Base-by-base conservation (phyloP, 2,797 vertebrate species). In the Salarias fasciatus region DNA sequence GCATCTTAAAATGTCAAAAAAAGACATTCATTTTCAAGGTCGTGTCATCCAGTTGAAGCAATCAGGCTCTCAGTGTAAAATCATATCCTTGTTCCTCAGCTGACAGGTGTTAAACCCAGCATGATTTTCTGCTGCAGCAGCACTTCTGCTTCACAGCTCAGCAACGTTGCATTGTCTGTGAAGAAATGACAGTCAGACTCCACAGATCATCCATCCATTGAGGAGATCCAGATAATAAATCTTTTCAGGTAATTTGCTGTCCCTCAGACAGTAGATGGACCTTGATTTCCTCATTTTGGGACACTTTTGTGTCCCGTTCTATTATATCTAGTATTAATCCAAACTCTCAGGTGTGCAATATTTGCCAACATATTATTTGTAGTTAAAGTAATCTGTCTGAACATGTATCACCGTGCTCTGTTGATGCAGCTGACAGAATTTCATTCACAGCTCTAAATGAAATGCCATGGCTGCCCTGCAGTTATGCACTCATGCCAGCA, bases 361-460 rank as follows among this genome's bases (percentile, higher is more conserved):
- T 28, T 50, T 56, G 33, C 11, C 30, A 5, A 28, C 14, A 28
- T 50, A 28, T 60, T 53, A 54, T 67, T 79, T 68, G 51, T 29
- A 37, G 51, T 53, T 59, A 6, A 68, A 8, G 18, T 51, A 45
- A 52, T 71, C 18, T 46, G 31, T 57, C 37, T 71, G 18, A 49
- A 46, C 50, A 56, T 69, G 53, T 56, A 38, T 47, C 18, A 11
- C 36, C 62, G 31, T n/a, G 63, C 35, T 60, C 43, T 54, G 59
- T 44, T 51, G 64, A 75, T 53, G 69, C 46, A 72, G 68, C 33
- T 55, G 74, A 75, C 71, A 65, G 64, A 42, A 69, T 58, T 77
- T 71, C 52, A 59, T 55, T 75, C 70, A 58, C 60, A 61, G 52
- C 46, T 77, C 30, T 29, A 59, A 70, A 79, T 58, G 43, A 68